Evolutionary conservation across 2,797 vertebrate genomes (phyloP).

Genomic region (Semaprochilodus insignis): DNA sequence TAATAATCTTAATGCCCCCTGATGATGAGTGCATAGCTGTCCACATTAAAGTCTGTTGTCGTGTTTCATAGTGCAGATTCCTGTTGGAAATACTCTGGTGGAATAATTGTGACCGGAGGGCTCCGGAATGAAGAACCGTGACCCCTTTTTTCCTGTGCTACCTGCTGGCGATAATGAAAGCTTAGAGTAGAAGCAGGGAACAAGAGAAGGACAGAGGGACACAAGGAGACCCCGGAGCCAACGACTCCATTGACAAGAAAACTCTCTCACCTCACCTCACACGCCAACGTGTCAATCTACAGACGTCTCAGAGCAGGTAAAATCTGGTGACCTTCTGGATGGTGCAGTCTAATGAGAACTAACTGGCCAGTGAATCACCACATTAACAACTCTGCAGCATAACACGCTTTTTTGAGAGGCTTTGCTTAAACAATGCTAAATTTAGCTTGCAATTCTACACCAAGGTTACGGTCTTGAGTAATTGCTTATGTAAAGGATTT

Average conservation of each 20-base stretch:
- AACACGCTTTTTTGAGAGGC: slow-evolving; percentile 33
- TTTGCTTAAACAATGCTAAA: slow-evolving; percentile 36
- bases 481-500: slow-evolving; percentile 12
- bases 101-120: slow-evolving; percentile 53
- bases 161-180: slow-evolving; percentile 36
- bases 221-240: not conserved
- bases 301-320: slow-evolving; percentile 17
- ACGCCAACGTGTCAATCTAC: not conserved
- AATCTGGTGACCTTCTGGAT: slow-evolving; percentile 2
- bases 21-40: slow-evolving; percentile 60
- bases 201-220: slow-evolving; percentile 9
- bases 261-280: not conserved
- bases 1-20: slow-evolving; percentile 65
- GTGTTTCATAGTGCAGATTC: slow-evolving; percentile 53
- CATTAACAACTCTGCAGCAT: slow-evolving; percentile 47
- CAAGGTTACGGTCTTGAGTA: slow-evolving; percentile 3
- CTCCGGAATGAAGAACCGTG: slow-evolving; percentile 21
- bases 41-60: slow-evolving; percentile 59
- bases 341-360: slow-evolving; percentile 34
- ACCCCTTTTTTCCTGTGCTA: slow-evolving; percentile 38
- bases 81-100: slow-evolving; percentile 46
- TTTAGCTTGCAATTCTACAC: not conserved
- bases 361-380: slow-evolving; percentile 55
- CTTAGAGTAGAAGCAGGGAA: slow-evolving; percentile 19
- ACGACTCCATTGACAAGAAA: not conserved